Evolutionary conservation across 2,113 vertebrate species (phyloP).

Genomic region (Leptodactylus fuscus): DNA sequence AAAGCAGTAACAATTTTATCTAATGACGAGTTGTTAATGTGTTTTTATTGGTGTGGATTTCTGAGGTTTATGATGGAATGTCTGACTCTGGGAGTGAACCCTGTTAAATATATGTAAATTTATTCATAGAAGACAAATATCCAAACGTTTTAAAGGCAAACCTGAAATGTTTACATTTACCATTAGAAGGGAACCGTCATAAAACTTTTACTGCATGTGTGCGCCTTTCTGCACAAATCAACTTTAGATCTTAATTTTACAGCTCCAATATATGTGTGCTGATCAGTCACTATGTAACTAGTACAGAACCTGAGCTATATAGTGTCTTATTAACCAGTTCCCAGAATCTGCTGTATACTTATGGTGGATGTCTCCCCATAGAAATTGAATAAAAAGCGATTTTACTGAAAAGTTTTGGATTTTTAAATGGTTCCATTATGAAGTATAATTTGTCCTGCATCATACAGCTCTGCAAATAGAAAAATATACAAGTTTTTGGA

Average conservation of each 20-base stretch:
- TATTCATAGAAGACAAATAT: slow-evolving; percentile 18
- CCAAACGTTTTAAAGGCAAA: slow-evolving; percentile 7
- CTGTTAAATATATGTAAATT: slow-evolving; percentile 28
- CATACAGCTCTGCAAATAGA: too few species aligned
- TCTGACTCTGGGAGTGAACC: slow-evolving; percentile 23
- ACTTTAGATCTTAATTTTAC: not conserved
- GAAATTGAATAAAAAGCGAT: too few species aligned
- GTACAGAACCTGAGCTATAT: not conserved
- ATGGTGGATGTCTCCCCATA: too few species aligned
- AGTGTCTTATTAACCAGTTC: not conserved
- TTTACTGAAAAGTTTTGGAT: too few species aligned
- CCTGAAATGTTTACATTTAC: not conserved
- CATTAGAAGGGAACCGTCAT: not conserved
- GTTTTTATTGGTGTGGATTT: slow-evolving; percentile 30
- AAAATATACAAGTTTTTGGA: too few species aligned
- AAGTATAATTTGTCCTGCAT: too few species aligned
- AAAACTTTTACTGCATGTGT: not conserved
- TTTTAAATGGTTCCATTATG: too few species aligned
- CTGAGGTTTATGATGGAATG: slow-evolving; percentile 18
- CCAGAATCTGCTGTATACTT: too few species aligned
- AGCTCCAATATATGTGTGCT: not conserved
- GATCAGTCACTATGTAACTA: not conserved
- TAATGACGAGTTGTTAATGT: slow-evolving; percentile 40
- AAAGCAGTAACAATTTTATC: not conserved
- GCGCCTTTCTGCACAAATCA: not conserved